Evolutionary conservation across 2,113 vertebrate species (phyloP), one percentile per base, ranked within the genome.

Genomic region (Gallinago undulata): DNA sequence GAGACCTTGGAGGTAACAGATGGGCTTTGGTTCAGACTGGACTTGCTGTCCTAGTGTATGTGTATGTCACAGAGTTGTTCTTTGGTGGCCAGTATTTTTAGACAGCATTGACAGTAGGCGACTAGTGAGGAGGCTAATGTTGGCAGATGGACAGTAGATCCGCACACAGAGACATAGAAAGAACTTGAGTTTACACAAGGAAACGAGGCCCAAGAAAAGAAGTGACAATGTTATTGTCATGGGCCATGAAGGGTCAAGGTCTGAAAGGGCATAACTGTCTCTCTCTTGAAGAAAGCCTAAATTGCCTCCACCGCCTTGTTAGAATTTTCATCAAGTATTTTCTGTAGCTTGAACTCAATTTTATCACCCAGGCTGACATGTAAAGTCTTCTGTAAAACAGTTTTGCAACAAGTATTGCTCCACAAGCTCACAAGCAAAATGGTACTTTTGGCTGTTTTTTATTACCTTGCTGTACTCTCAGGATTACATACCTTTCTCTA

Each of bases 51-150:
- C 18, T 19, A 22, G 30, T 37, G 8, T 13, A 55, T 8, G 30
- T 37, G 7, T 11, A 55, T 8, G 7, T 70, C 1, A 1, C 39
- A 43, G 47, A 35, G 12, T 12, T 2, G 0, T 57, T 68, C 55
- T 84, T 50, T 19, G 24, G 24, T 22, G 25, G 21, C 18, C 21
- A 35, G 22, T 13, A 51, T n/a, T 62, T 86, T 83, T 39, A 72
- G 45, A 66, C n/a, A 63, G 47, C 41, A 68, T 84, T 67, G 68
- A 43, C n/a, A 55, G 6, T 43, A 22, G 6, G 23, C 43, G 59
- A 55, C 47, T 53, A 67, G 31, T 23, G 74, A 43, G 24, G 37
- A 72, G 14, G 39, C 64, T 35, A 35, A 47, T 17, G 30, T 55
- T 67, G 66, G 66, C 51, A 53, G 59, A 24, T 10, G 25, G 16